Evolutionary conservation across 2,797 vertebrate genomes (phyloP).

Genomic region (Todus mexicanus): DNA sequence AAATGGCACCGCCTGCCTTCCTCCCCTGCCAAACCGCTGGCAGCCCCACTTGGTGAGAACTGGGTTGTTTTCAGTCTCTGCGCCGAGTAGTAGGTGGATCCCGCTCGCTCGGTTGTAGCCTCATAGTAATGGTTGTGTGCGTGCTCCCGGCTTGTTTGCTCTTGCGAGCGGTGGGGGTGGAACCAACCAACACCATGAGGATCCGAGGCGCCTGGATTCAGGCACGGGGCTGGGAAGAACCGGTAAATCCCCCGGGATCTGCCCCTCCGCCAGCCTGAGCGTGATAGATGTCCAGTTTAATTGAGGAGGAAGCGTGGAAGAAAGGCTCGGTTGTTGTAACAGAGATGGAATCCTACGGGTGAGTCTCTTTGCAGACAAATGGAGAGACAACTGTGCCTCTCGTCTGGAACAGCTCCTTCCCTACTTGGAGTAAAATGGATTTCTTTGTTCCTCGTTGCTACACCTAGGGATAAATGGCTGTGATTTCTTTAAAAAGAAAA

Average conservation of each 20-base stretch:
- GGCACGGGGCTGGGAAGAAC: not conserved
- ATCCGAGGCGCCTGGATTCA: not conserved
- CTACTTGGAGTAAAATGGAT: not conserved
- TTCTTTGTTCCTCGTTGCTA: not conserved
- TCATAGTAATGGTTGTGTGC: not conserved
- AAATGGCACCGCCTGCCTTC: not conserved
- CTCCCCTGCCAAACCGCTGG: not conserved
- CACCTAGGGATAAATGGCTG: not conserved
- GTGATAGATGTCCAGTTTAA: not conserved
- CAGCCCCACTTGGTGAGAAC: not conserved
- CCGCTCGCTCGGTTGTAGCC: slow-evolving; percentile 10
- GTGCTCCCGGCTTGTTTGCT: not conserved
- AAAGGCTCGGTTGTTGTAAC: not conserved
- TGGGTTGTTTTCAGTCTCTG: not conserved
- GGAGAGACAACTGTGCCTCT: not conserved
- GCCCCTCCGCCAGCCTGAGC: not conserved
- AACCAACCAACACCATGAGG: accelerated
- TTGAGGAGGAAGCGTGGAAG: not conserved
- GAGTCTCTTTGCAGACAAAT: not conserved
- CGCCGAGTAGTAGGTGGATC: slow-evolving; percentile 14
- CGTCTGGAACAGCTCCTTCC: not conserved
- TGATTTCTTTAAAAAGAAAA: no score
- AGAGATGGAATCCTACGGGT: not conserved
- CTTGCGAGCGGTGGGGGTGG: not conserved
- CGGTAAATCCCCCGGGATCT: not conserved